A percentile compares a stretch with the other conserved stretches of the same genome.
Conservation (phyloP, 1,140 invertebrate genomes). For the Drosophila truncata region DNA sequence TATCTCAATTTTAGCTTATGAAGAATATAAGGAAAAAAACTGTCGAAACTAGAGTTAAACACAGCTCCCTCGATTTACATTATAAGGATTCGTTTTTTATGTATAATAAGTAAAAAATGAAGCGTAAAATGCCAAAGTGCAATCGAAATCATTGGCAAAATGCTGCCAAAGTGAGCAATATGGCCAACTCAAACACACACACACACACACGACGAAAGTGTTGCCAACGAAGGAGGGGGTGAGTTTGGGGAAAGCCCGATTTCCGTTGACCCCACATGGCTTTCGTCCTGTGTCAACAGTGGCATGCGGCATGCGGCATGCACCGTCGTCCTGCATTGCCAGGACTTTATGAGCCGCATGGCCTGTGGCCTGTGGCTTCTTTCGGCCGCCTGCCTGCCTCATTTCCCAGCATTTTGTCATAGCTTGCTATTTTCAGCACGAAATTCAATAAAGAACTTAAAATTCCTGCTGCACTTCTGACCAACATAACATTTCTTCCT, state of each 20-base stretch:
- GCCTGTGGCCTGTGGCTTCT: constrained; percentile 39
- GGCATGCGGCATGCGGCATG: constrained; percentile 29
- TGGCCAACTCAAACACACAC: constrained; percentile 1
- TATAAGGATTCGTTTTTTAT: neutral
- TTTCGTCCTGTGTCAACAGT: constrained; percentile 29
- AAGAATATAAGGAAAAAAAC: too few species aligned
- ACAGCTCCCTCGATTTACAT: too few species aligned
- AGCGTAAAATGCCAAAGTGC: neutral
- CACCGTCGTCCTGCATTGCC: constrained; percentile 19
- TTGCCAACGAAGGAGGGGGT: neutral
- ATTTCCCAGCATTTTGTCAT: constrained; percentile 52
- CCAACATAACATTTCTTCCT: constrained; percentile 17
- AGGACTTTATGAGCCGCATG: constrained; percentile 42
- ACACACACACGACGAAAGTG: neutral
- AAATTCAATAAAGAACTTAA: constrained; percentile 68
- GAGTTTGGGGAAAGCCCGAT: neutral
- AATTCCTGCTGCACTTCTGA: constrained; percentile 26
- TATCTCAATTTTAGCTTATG: neutral
- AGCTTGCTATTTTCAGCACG: constrained; percentile 63
- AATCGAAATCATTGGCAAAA: constrained; percentile 3
- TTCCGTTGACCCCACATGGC: constrained; percentile 13
- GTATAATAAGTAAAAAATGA: neutral
- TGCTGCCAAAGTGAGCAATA: constrained; percentile 18
- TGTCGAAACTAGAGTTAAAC: neutral
- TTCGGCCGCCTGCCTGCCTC: constrained; percentile 13